phyloP scores from a whole-genome alignment of 2,797 vertebrate genomes.

The Channallabes apus region DNA sequence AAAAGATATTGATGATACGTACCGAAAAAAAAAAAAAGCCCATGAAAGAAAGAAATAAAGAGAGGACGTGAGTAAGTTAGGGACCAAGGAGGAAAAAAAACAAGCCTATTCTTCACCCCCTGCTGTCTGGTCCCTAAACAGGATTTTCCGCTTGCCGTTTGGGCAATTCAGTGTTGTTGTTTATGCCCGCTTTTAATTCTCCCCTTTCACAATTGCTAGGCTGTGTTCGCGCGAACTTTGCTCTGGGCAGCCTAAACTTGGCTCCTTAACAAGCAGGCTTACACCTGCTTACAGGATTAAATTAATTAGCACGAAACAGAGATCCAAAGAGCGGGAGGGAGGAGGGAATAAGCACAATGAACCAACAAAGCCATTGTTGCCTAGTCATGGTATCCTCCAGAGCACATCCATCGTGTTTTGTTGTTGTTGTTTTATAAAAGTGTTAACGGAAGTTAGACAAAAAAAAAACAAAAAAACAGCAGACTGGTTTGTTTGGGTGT shows the following conservation, averaged over 20 bases:
- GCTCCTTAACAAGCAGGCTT: slow-evolving; percentile 77
- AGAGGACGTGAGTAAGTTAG: slow-evolving; percentile 26
- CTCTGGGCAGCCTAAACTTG: slow-evolving; percentile 71
- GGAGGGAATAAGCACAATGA: slow-evolving; percentile 62
- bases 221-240: slow-evolving; percentile 59
- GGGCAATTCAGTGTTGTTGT: slow-evolving; percentile 70
- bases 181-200: slow-evolving; percentile 68
- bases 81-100: slow-evolving; percentile 51
- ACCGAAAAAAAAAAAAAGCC: slow-evolving; percentile 32
- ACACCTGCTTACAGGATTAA: slow-evolving; percentile 87
- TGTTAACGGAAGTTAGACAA: slow-evolving; percentile 44
- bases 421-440: slow-evolving; percentile 34
- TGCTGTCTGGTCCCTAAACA: slow-evolving; percentile 61
- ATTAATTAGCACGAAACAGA: slow-evolving; percentile 82
- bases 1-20: slow-evolving; percentile 58
- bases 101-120: slow-evolving; percentile 48
- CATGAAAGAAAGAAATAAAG: slow-evolving; percentile 55
- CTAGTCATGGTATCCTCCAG: slow-evolving; percentile 45
- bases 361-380: slow-evolving; percentile 59
- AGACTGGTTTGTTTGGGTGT: slow-evolving; percentile 59
- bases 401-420: slow-evolving; percentile 43
- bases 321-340: slow-evolving; percentile 51
- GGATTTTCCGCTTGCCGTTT: slow-evolving; percentile 71
- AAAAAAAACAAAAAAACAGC: slow-evolving; percentile 46
- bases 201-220: slow-evolving; percentile 66